Evolutionary conservation across 2,113 vertebrate species (phyloP), one percentile per base, ranked within the genome.

Genomic region (Indicator maculatus): DNA sequence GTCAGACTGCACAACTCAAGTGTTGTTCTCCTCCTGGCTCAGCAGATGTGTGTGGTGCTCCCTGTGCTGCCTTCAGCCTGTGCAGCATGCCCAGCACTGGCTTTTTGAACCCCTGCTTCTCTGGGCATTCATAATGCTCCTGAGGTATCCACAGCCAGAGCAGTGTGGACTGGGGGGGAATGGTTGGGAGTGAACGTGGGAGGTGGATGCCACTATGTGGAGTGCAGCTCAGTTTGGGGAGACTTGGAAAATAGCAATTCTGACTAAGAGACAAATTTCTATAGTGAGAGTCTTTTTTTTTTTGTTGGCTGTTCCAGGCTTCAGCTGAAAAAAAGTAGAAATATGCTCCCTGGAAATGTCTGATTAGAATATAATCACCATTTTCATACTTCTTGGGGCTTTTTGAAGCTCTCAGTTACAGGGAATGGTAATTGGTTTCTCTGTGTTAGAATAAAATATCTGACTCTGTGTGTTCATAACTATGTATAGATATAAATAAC

Each of bases 101-200:
- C 23, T 27, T 33, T 24, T 5, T 15, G 38, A 30, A 24, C 24
- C 6, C n/a, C 15, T 11, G 3, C 30, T 16, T 71, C 38, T 39
- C 31, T 31, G 59, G 28, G 19, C 65, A 2, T 55, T 72, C 19
- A 0, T 26, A 12, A 21, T 1, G 5, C 21, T 56, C 11, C 20
- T 20, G 60, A 39, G 73, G 6, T 5, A 3, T 14, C 63, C 61
- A 3, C 31, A 33, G 23, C 28, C 45, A 20, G 23, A 26, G 44
- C 2, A 1, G 11, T 8, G 39, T 16, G 38, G 24, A 12, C 52
- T 14, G 2, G 2, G 5, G 18, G 31, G 18, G 24, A 10, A 10
- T 5, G 31, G 30, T 23, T 38, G 53, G 72, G 76, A 56, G 11
- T 2, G 16, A 26, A 13, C 0, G 5, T 27, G 8, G 59, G 39